Conservation (phyloP, 2,888 invertebrate species). For the Proisotoma minuta region DNA sequence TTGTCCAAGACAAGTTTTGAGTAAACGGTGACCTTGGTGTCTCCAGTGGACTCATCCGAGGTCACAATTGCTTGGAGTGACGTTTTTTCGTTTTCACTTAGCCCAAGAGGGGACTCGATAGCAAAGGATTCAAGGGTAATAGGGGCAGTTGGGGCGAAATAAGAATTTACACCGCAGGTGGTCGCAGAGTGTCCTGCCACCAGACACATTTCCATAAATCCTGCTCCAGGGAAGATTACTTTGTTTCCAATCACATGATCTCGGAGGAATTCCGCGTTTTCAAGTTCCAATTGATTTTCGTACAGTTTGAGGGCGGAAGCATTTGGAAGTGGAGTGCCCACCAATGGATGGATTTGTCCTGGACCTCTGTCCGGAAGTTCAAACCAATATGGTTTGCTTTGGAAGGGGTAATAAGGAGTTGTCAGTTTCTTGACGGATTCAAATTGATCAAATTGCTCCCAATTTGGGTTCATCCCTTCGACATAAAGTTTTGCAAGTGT, state of each 20-base stretch:
- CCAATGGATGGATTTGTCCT: slow-evolving; percentile 18
- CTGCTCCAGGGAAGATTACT: slow-evolving; percentile 25
- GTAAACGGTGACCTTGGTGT: slow-evolving; percentile 17
- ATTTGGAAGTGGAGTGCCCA: slow-evolving; percentile 16
- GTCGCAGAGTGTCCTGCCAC: slow-evolving; percentile 13
- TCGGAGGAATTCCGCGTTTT: slow-evolving; percentile 4
- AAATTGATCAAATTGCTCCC: slow-evolving; percentile 2
- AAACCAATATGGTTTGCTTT: slow-evolving; percentile 16
- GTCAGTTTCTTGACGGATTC: slow-evolving; percentile 9
- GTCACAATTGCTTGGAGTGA: slow-evolving; percentile 8
- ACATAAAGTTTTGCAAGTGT: slow-evolving; percentile 18
- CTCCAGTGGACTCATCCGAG: slow-evolving; percentile 9
- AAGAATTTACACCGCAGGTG: not conserved
- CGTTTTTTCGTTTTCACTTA: not conserved
- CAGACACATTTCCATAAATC: slow-evolving; percentile 20
- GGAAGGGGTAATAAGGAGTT: slow-evolving; percentile 21
- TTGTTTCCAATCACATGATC: slow-evolving; percentile 19
- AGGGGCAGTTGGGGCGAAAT: slow-evolving; percentile 2
- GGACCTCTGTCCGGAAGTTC: not conserved
- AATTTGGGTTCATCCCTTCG: not conserved
- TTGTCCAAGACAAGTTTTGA: slow-evolving; percentile 9
- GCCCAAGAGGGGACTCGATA: slow-evolving; percentile 8
- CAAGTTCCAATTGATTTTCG: not conserved
- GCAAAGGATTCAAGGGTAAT: slow-evolving; percentile 4
- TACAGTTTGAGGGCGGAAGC: slow-evolving; percentile 11